Base-by-base conservation (phyloP, 2,113 vertebrate genomes). In the Lutjanus erythropterus region DNA sequence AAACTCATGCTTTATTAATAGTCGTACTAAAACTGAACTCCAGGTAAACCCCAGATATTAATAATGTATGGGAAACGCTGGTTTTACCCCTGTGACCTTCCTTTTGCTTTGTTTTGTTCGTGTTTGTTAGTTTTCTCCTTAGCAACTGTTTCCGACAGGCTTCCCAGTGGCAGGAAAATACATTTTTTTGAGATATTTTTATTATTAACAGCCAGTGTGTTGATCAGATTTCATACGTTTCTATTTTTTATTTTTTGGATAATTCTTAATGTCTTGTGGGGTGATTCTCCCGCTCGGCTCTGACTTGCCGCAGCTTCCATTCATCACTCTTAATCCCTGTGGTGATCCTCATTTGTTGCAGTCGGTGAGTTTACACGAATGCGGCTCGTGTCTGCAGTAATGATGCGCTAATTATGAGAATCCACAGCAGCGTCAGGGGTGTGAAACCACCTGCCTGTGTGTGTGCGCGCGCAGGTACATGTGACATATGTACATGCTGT, bases 331-430 rank as follows among this genome's bases (percentile, higher is more conserved):
- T 29, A 16, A 60, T 75, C 66, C 85, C 88, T 29, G 75, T 15
- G 50, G 84, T 58, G 90, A 68, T 44, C 8, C 74, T 89, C 73
- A 75, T 87, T 89, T 89, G 86, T 70, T 75, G 61, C 59, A 59
- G 73, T 25, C 49, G 75, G 72, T 25, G 76, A 71, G 73, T 19
- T 39, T 53, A 75, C 80, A 74, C 33, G 15, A 83, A 74, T 33
- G 46, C 47, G 25, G 70, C 71, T 65, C 23, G 5, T 71, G 84
- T 85, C 75, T 61, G 29, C 72, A 6, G 64, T 87, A 92, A 92
- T 86, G 87, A 91, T 75, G 55, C 12, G 0, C 78, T 89, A 90
- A 92, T 93, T 86, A 86, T 46, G 53, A 72, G 78, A 69, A 68
- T 74, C 59, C 84, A 55, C 81, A 68, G 55, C 56, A 37, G 70